These are phyloP conservation scores for Leptodactylus fuscus DNA, from an alignment of 2,113 vertebrate genomes.

Conservation along the genomic window DNA sequence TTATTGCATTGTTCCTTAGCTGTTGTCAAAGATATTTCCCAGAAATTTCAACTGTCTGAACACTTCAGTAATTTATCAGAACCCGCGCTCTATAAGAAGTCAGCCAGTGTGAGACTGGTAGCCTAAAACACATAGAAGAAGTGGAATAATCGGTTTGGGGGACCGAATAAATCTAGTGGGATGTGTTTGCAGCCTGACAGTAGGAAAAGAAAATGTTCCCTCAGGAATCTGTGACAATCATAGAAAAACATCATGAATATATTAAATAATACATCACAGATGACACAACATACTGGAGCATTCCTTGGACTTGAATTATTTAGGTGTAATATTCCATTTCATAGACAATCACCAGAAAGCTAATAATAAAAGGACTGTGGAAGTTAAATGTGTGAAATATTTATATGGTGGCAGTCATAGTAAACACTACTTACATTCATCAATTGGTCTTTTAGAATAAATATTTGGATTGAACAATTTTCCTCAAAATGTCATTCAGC, in stretches of 20 bases:
- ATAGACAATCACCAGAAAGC: conserved; percentile 8
- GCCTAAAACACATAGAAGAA: neutral
- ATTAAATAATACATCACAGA: conserved; percentile 47
- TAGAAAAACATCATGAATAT: conserved; percentile 31
- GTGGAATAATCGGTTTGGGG: neutral
- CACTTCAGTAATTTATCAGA: neutral
- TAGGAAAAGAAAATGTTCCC: conserved; percentile 29
- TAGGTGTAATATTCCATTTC: conserved; percentile 34
- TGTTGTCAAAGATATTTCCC: conserved; percentile 9
- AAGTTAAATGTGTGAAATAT: neutral
- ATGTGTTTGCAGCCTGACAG: conserved; percentile 35
- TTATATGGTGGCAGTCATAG: neutral
- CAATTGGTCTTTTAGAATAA: neutral
- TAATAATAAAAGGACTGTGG: neutral
- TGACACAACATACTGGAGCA: conserved; percentile 13
- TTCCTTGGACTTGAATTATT: conserved; percentile 42
- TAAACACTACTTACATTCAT: neutral
- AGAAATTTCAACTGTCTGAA: conserved; percentile 1
- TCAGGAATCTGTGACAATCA: neutral
- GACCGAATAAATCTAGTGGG: conserved; percentile 28
- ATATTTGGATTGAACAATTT: neutral
- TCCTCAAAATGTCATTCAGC: conserved; percentile 72
- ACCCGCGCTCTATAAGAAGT: neutral
- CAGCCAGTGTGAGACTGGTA: conserved; percentile 6
- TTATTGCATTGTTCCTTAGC: conserved; percentile 22